Percentiles rank a stretch among this genome's conserved stretches.
Conservation (phyloP, 2,797 vertebrate species). For the Cetoscarus ocellatus region DNA sequence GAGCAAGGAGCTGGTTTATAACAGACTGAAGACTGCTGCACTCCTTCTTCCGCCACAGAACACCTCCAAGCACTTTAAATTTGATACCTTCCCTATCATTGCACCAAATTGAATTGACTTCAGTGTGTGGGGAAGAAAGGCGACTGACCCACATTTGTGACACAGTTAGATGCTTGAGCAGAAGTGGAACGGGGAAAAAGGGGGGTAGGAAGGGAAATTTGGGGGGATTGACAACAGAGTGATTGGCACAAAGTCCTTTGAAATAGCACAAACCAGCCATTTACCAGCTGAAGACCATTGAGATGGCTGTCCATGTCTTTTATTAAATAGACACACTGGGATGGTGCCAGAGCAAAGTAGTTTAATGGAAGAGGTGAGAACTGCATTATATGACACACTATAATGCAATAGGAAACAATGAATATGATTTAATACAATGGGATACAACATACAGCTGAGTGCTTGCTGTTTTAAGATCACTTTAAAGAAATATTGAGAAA, state of each 20-base stretch:
- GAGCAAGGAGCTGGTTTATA: constrained; percentile 71
- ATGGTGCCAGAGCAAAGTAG: too few species aligned
- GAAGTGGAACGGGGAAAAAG: constrained; percentile 59
- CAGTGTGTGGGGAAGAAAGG: constrained; percentile 60
- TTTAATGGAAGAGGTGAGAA: constrained; percentile 3
- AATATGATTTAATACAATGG: too few species aligned
- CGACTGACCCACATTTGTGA: constrained; percentile 84
- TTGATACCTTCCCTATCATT: constrained; percentile 79
- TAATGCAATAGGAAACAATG: too few species aligned
- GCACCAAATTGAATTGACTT: constrained; percentile 77
- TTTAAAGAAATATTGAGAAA: too few species aligned
- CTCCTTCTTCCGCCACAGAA: constrained; percentile 64
- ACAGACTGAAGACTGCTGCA: constrained; percentile 63
- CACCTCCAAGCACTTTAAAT: constrained; percentile 77
- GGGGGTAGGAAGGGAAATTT: constrained; percentile 31
- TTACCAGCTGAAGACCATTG: constrained; percentile 9
- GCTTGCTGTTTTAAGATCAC: too few species aligned
- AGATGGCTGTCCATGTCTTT: background rate
- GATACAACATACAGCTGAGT: too few species aligned
- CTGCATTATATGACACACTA: too few species aligned
- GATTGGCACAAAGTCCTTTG: constrained; percentile 1
- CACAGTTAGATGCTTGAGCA: constrained; percentile 75
- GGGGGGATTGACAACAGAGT: constrained; percentile 33
- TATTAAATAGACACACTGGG: background rate
- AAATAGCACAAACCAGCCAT: background rate